These are phyloP conservation scores for Helicoverpa armigera DNA, from an alignment of 1,140 invertebrate genomes.

Conservation along the genomic window DNA sequence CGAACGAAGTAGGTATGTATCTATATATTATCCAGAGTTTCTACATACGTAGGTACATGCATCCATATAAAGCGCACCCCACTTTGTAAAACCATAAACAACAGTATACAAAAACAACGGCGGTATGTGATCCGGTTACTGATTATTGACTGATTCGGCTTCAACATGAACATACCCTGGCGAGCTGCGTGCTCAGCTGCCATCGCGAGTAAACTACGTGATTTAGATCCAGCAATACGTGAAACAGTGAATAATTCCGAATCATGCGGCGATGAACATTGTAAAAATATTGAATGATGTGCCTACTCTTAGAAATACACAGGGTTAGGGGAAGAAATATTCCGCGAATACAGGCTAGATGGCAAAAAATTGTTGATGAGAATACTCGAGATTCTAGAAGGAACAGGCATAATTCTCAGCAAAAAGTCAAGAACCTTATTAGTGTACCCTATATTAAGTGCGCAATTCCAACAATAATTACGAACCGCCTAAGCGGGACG, in stretches of 20 bases:
- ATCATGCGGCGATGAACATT: neutral
- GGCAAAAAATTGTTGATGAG: too few relatives aligned
- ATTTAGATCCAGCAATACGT: slow-evolving; percentile 6
- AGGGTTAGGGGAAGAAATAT: neutral
- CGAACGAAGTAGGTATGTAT: too few relatives aligned
- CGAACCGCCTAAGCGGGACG: slow-evolving; percentile 33
- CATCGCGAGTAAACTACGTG: slow-evolving; percentile 1
- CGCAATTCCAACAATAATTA: slow-evolving; percentile 47
- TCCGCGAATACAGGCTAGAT: too few relatives aligned
- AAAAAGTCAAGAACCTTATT: slow-evolving; percentile 25
- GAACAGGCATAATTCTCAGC: neutral
- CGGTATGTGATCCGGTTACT: neutral
- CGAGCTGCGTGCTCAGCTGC: slow-evolving; percentile 1
- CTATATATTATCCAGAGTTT: neutral
- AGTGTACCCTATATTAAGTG: slow-evolving; percentile 27
- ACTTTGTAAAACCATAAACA: neutral
- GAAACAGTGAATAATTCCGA: slow-evolving; percentile 22
- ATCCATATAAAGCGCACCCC: neutral
- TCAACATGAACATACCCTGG: neutral
- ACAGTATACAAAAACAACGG: slow-evolving; percentile 8
- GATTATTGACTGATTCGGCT: slow-evolving; percentile 22
- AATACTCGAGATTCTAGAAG: too few relatives aligned
- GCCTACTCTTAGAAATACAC: neutral
- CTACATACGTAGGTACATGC: neutral
- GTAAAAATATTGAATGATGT: neutral